A percentile compares a stretch with the other conserved stretches of the same genome.
These are phyloP conservation scores for Leptatherina wallacei DNA, from an alignment of 2,797 vertebrate species.

Conservation along the genomic window DNA sequence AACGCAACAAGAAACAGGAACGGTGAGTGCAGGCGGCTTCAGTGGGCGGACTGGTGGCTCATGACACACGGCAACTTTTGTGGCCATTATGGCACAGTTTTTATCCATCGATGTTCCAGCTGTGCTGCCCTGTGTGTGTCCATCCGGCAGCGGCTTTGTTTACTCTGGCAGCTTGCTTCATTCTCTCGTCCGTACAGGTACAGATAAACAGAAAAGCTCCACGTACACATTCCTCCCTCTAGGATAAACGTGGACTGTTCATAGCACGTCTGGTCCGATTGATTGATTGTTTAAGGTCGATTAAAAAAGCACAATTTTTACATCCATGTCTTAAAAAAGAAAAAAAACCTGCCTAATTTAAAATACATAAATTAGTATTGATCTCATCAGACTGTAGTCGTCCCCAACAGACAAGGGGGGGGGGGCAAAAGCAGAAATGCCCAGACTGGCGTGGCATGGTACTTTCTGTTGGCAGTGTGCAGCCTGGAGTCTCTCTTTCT, in stretches of 20 bases:
- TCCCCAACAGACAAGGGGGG: slow-evolving; percentile 25
- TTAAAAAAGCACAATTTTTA: background rate
- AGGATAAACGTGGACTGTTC: slow-evolving; percentile 65
- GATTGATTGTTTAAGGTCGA: slow-evolving; percentile 21
- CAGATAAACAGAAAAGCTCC: slow-evolving; percentile 57
- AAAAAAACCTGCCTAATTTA: background rate
- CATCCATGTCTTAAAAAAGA: background rate
- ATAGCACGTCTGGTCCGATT: slow-evolving; percentile 29
- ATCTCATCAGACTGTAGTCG: slow-evolving; percentile 47
- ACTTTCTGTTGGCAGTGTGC: slow-evolving; percentile 40
- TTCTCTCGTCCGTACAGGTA: slow-evolving; percentile 42
- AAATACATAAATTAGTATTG: slow-evolving; percentile 33
- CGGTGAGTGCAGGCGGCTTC: slow-evolving; percentile 66
- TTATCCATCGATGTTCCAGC: slow-evolving; percentile 7
- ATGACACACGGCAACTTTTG: slow-evolving; percentile 70
- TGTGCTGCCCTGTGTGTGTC: background rate
- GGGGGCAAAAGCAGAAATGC: slow-evolving; percentile 67
- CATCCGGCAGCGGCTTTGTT: slow-evolving; percentile 18
- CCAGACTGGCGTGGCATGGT: slow-evolving; percentile 73
- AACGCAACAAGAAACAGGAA: slow-evolving; percentile 59
- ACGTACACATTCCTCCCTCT: slow-evolving; percentile 70
- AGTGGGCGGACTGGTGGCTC: slow-evolving; percentile 60
- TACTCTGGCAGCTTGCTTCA: slow-evolving; percentile 7
- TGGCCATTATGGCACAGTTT: slow-evolving; percentile 48
- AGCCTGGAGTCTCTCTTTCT: slow-evolving; percentile 5